Evolutionary conservation across 2,113 vertebrate species (phyloP).

Genomic region (Benitochromis conjunctus): DNA sequence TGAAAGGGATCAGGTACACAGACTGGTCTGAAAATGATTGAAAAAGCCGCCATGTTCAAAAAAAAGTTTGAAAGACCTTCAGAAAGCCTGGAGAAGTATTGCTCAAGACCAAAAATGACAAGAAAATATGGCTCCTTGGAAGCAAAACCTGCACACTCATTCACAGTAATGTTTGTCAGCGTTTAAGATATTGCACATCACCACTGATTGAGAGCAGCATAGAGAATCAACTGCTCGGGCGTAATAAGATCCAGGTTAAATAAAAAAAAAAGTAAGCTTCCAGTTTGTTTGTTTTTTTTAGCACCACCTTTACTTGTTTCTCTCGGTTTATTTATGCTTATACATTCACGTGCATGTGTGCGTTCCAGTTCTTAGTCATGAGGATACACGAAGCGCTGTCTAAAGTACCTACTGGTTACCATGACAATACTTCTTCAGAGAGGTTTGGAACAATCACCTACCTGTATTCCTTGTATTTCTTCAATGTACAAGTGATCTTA

Average conservation of each 20-base stretch:
- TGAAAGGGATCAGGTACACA: neutral
- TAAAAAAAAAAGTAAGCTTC: neutral
- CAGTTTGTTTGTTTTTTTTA: neutral
- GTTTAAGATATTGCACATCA: neutral
- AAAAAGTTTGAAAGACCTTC: neutral
- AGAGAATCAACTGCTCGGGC: neutral
- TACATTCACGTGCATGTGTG: constrained; percentile 9
- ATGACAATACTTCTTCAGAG: constrained; percentile 66
- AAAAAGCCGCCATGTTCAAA: neutral
- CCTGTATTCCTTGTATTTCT: constrained; percentile 31
- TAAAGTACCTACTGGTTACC: constrained; percentile 67
- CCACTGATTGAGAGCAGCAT: neutral
- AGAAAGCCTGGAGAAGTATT: neutral
- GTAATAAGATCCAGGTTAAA: neutral
- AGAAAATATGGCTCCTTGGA: neutral
- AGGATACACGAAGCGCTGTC: constrained; percentile 34
- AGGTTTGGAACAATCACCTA: constrained; percentile 57
- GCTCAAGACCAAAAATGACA: neutral
- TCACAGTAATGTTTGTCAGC: no score
- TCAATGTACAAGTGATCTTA: constrained; percentile 23
- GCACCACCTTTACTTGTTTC: neutral
- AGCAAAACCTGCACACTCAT: neutral
- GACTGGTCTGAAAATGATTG: neutral
- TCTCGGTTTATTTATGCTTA: neutral
- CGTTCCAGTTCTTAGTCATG: neutral